Percentiles rank a stretch among this genome's conserved stretches.
Evolutionary conservation across 2,888 invertebrate genomes (phyloP).

Genomic region (Polyploca ridens): DNA sequence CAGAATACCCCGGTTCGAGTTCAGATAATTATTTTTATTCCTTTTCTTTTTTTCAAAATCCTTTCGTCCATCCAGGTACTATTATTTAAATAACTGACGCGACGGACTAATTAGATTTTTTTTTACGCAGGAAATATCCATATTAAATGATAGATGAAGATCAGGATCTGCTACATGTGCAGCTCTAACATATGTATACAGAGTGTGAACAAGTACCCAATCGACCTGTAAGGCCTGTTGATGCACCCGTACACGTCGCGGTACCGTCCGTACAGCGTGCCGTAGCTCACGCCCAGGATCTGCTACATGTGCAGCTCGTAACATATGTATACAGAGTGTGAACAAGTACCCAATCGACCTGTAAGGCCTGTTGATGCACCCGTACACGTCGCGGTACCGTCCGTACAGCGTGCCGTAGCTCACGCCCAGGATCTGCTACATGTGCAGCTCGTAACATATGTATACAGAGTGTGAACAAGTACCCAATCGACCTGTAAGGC

Average conservation of each 20-base stretch:
- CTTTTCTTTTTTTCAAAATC: no score
- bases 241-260: conserved; percentile 95
- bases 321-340: not conserved
- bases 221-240: conserved; percentile 93
- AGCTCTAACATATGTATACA: not conserved
- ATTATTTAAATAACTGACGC: no score
- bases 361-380: conserved; percentile 94
- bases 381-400: conserved; percentile 94
- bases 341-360: conserved; percentile 79
- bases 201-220: not conserved
- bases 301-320: no score
- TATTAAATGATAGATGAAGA: conserved; percentile 52
- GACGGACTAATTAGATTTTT: no score
- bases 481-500: conserved; percentile 88
- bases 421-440: no score
- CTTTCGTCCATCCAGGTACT: no score
- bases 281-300: conserved; percentile 85
- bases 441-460: not conserved
- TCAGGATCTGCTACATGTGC: no score
- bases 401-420: conserved; percentile 96
- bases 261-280: conserved; percentile 95
- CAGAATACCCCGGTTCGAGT: no score
- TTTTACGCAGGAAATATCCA: no score
- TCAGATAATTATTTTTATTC: no score
- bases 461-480: not conserved